These are phyloP conservation scores for Hirtodrosophila duncani DNA, from an alignment of 2,888 invertebrate species.

Conservation along the genomic window DNA sequence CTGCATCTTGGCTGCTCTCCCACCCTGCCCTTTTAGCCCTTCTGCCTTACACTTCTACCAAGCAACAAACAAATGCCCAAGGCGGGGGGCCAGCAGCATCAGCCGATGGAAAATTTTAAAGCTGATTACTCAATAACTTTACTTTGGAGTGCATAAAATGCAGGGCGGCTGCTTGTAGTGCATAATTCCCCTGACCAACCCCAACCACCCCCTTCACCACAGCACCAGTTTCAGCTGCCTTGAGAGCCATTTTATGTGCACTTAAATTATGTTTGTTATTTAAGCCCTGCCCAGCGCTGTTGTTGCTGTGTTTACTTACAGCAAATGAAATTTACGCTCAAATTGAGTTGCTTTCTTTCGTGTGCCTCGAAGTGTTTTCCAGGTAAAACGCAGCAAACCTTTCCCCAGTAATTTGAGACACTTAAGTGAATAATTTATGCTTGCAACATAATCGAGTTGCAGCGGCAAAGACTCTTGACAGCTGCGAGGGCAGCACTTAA, in stretches of 20 bases:
- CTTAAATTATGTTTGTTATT: slow-evolving; percentile 67
- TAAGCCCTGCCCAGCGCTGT: slow-evolving; percentile 34
- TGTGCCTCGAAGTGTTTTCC: slow-evolving; percentile 39
- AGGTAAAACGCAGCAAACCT: slow-evolving; percentile 25
- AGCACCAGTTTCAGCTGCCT: slow-evolving; percentile 38
- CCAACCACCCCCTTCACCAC: background rate
- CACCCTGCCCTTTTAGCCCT: slow-evolving; percentile 1
- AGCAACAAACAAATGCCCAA: slow-evolving; percentile 46
- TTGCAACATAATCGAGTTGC: slow-evolving; percentile 49
- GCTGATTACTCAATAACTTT: slow-evolving; percentile 74
- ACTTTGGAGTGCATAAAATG: slow-evolving; percentile 62
- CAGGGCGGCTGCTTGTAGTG: slow-evolving; percentile 61
- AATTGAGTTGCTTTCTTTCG: slow-evolving; percentile 63
- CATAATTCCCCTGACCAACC: slow-evolving; percentile 47
- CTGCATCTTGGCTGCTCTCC: background rate
- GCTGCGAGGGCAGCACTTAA: slow-evolving; percentile 19
- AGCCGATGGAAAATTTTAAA: slow-evolving; percentile 54
- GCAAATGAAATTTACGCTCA: slow-evolving; percentile 57
- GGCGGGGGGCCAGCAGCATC: slow-evolving; percentile 7
- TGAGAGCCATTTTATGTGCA: slow-evolving; percentile 58
- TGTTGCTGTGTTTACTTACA: slow-evolving; percentile 38
- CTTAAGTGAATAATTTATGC: slow-evolving; percentile 63
- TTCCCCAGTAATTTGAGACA: slow-evolving; percentile 46
- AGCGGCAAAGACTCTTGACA: slow-evolving; percentile 8
- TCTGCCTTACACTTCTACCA: slow-evolving; percentile 34